Percentiles rank a stretch among this genome's conserved stretches.
These are phyloP conservation scores for Alloplasta piceator DNA, from an alignment of 2,888 invertebrate genomes.

Conservation along the genomic window DNA sequence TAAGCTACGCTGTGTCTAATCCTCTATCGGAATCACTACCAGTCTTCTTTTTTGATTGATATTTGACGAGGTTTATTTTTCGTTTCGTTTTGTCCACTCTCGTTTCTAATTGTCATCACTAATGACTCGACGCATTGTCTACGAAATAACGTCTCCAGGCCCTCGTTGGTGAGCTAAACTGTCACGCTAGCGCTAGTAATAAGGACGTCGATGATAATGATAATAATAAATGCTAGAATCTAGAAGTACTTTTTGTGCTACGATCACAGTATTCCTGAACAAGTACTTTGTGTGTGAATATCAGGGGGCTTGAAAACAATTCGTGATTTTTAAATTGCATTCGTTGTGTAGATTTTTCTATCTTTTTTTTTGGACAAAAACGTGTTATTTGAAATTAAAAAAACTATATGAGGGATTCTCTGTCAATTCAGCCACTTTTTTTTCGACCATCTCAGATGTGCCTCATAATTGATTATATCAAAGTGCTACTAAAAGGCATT, in stretches of 20 bases:
- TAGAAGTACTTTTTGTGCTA: slow-evolving; percentile 71
- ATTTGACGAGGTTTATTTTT: slow-evolving; percentile 51
- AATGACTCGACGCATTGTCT: slow-evolving; percentile 52
- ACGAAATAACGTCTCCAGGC: slow-evolving; percentile 76
- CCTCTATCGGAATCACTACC: slow-evolving; percentile 77
- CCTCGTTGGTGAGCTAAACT: slow-evolving; percentile 75
- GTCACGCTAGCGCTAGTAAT: slow-evolving; percentile 40
- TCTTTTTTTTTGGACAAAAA: no score
- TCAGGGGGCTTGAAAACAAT: no score
- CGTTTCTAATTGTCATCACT: slow-evolving; percentile 34
- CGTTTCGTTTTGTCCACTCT: slow-evolving; percentile 31
- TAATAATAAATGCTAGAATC: slow-evolving; percentile 63
- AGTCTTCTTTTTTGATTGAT: slow-evolving; percentile 79
- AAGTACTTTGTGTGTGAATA: slow-evolving; percentile 19
- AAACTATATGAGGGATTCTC: no score
- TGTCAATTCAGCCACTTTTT: no score
- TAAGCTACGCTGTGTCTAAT: slow-evolving; percentile 66
- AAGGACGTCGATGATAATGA: slow-evolving; percentile 35
- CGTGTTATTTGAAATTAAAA: no score
- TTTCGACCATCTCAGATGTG: no score
- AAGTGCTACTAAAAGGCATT: no score
- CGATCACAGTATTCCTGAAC: slow-evolving; percentile 82
- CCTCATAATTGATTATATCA: no score
- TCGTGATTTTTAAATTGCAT: no score
- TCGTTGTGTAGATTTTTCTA: no score